Conservation (phyloP, 1,140 invertebrate genomes). For the Conus betulinus region DNA sequence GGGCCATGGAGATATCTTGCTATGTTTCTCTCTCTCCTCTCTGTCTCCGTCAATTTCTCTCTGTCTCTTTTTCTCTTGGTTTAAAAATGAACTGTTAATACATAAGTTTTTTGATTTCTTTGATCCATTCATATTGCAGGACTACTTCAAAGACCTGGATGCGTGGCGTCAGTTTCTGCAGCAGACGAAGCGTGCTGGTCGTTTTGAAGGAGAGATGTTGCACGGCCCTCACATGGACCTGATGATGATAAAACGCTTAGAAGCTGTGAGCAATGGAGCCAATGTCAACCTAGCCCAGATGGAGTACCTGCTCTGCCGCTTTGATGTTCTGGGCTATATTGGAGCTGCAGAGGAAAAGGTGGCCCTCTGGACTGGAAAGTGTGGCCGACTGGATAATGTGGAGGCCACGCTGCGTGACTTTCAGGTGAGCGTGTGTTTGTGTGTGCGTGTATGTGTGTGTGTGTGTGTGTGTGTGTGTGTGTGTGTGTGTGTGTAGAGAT, state of each 20-base stretch:
- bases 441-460: background rate
- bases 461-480: background rate
- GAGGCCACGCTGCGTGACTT: constrained; percentile 91
- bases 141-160: constrained; percentile 90
- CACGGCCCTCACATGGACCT: constrained; percentile 81
- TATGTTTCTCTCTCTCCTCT: no score
- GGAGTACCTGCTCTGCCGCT: constrained; percentile 33
- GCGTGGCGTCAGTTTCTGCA: constrained; percentile 86
- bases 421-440: constrained; percentile 61
- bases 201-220: constrained; percentile 75
- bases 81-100: no score
- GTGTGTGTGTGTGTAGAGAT: no score
- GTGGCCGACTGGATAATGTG: constrained; percentile 88
- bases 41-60: no score
- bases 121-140: constrained; percentile 65
- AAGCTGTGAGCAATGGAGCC: constrained; percentile 21
- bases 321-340: constrained; percentile 84
- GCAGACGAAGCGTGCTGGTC: constrained; percentile 65
- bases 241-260: constrained; percentile 27
- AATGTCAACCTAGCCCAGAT: constrained; percentile 17
- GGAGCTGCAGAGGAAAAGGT: constrained; percentile 92
- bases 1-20: no score
- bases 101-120: no score
- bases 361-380: constrained; percentile 91
- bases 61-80: no score